Percentiles rank a stretch among this genome's conserved stretches.
Evolutionary conservation across 2,113 vertebrate genomes (phyloP).

Genomic region (Hyperopisus bebe): DNA sequence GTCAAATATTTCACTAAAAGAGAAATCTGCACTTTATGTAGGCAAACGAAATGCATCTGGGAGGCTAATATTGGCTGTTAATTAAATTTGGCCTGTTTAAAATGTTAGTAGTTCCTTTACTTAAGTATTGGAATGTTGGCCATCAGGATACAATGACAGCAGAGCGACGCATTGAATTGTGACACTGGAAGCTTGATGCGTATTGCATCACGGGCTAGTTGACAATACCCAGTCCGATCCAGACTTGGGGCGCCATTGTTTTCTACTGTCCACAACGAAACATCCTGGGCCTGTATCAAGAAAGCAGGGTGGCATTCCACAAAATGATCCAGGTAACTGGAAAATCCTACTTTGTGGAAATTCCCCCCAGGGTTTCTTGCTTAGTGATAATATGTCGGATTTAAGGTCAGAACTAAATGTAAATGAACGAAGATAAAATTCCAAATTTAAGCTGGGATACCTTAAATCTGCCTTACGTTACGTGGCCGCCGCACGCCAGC

Average conservation of each 20-base stretch:
- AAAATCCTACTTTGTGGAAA: not conserved
- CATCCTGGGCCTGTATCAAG: not conserved
- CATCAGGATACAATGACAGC: not conserved
- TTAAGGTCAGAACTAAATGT: not conserved
- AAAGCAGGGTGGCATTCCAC: not conserved
- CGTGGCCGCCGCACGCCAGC: not conserved
- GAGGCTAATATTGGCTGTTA: not conserved
- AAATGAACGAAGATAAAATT: not conserved
- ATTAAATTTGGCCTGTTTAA: not conserved
- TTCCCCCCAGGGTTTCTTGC: not conserved
- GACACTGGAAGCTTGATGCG: not conserved
- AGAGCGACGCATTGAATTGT: not conserved
- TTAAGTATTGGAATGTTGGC: not conserved
- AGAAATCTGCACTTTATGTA: no score
- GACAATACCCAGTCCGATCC: not conserved
- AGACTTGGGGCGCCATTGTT: not conserved
- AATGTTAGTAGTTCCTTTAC: not conserved
- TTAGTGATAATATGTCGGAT: not conserved
- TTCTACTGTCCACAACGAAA: not conserved
- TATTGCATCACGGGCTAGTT: not conserved
- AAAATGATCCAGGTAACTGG: not conserved
- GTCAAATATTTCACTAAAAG: no score
- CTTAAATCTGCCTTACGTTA: no score
- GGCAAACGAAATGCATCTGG: no score
- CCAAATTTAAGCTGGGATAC: no score